Evolutionary conservation across 2,113 vertebrate genomes (phyloP).

Genomic region (Ceyx cyanopectus): DNA sequence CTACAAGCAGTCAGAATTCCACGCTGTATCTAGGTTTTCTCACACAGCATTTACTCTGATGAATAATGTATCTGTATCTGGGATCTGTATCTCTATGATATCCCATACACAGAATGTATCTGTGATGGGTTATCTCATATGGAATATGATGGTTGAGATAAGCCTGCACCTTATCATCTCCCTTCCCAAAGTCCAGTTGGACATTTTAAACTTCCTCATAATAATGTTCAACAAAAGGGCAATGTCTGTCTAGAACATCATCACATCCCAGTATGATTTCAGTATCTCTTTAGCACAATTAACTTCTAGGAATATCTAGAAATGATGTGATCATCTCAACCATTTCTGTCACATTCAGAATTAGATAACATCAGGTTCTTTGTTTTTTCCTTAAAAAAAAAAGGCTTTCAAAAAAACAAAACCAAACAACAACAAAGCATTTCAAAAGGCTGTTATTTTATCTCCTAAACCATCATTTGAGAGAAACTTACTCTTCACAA

Average conservation of each 20-base stretch:
- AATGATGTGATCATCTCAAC: background rate
- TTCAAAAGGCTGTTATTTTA: slow-evolving; percentile 1
- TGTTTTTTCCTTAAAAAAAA: background rate
- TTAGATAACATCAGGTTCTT: background rate
- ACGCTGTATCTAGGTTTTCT: background rate
- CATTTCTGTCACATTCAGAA: background rate
- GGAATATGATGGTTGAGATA: background rate
- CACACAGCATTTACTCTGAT: background rate
- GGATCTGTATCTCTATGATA: too few species aligned
- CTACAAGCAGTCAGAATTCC: background rate
- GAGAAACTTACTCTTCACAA: background rate
- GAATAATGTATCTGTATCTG: background rate
- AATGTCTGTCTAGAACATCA: background rate
- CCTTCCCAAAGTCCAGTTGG: background rate
- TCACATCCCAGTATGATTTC: background rate
- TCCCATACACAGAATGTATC: background rate
- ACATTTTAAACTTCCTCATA: background rate
- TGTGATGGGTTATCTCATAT: accelerated
- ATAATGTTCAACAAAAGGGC: background rate
- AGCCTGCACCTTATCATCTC: background rate
- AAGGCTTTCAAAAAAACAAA: too few species aligned
- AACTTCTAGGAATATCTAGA: background rate
- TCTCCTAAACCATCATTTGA: background rate
- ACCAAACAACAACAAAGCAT: background rate
- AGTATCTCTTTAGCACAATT: background rate